Evolutionary conservation across 1,140 invertebrate genomes (phyloP), one percentile per base, ranked within the genome.

Genomic region (Hycleus cichorii): DNA sequence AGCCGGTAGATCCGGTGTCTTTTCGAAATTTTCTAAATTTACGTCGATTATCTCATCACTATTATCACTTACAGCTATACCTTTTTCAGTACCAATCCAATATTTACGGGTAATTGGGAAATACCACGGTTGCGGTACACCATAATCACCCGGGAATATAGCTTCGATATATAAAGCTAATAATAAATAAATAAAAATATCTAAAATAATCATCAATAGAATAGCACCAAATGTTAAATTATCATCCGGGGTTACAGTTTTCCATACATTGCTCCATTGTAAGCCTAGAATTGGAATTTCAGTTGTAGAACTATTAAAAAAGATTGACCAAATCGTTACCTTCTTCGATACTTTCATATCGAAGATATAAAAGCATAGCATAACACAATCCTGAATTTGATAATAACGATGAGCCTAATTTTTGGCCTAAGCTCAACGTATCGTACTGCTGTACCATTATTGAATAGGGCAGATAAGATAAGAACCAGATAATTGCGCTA

Each of bases 321-420:
- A 18, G 2, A 18, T 32, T 8, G 32, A 53, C 3, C 39, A 8
- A 26, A 52, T 40, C 39, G 18, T 55, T 50, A 70, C 69, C 69
- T 77, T 80, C 79, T 69, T 82, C 83, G 64, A 78, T 78, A 68
- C 81, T 81, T 80, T 90, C 83, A 70, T 81, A 78, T 66, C 78
- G 75, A 43, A 86, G 56, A 58, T 87, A 81, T 12, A 90, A 64
- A 63, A 82, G 77, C 40, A 88, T 85, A 4, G 86, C 88, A 68
- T 84, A 87, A 0, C 85, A 83, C 83, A 93, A 87, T 1, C 85
- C 88, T 1, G 87, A 83, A 66, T 89, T 91, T 4, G 82, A 81
- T 39, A 83, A 78, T 7, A 91, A 69, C 65, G 84, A 83, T 24
- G 80, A 76, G 9, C 77, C 46, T 0, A 84, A 58, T 67, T 88